Base-by-base conservation (phyloP, 2,113 vertebrate species). In the Emydura subglobosa region DNA sequence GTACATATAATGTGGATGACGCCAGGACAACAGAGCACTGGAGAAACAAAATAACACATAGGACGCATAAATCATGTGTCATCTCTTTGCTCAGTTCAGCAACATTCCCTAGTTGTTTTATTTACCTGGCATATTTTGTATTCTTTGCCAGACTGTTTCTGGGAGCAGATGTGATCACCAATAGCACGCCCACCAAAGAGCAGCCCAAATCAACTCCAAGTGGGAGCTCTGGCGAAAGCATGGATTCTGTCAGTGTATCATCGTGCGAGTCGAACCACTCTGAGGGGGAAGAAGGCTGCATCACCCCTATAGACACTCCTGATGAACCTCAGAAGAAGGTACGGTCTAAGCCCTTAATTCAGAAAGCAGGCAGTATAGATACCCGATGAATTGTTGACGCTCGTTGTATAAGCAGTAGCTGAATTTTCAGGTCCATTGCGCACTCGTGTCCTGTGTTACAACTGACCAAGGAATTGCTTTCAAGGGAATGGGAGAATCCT, bases 211-310 rank as follows among this genome's bases (percentile, higher is more conserved):
- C 98, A 82, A 97, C 98, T 1, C 98, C 98, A 88, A 98, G 98
- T 51, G 99, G 99, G 95, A 99, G 99, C 98, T 99, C 99, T 0
- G 99, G 99, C 19, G 99, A 99, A 25, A 99, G 99, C 98, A 99
- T 99, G 90, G 99, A 99, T 97, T 99, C 99, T 0, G 99, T 99
- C 97, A 99, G 99, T 0, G 98, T 99, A 95, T 99, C 99, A 0
- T 99, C 99, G 7, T 99, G 98, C 5, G 99, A 99, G 95, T 99
- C 99, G 0, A 98, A 98, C 94, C 99, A 99, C 6, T 99, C 99
- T 0, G 99, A 99, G 96, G 94, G 94, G 0, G 99, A 99, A 79
- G 98, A 98, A 3, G 50, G 83, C 88, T 97, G 98, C 72, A 88
- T 97, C 72, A 97, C 98, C 83, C 98, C 98, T 2, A 88, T 97